These are phyloP conservation scores for Macaca mulatta DNA, from an alignment of 2,113 vertebrate genomes.

Conservation along the genomic window DNA sequence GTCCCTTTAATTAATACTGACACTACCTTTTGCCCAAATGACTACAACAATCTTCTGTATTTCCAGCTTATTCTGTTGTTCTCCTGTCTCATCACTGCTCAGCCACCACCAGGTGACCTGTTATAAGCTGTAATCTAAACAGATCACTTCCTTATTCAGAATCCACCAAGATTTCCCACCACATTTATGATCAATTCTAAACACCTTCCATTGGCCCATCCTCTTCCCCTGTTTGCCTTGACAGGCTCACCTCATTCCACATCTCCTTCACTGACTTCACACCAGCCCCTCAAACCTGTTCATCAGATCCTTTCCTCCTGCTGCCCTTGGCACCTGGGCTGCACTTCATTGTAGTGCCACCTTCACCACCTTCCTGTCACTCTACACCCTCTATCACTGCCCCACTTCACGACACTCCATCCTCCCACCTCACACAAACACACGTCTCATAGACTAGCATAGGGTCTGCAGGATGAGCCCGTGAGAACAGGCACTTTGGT, in stretches of 20 bases:
- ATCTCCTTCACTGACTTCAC: neutral
- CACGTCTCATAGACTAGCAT: rapidly evolving
- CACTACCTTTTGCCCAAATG: neutral
- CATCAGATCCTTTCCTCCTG: neutral
- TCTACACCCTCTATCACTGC: rapidly evolving
- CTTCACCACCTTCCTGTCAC: neutral
- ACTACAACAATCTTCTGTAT: neutral
- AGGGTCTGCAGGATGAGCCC: rapidly evolving
- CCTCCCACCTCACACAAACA: neutral
- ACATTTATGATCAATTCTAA: neutral
- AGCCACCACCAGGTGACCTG: neutral
- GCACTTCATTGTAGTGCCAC: neutral
- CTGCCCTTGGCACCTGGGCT: neutral
- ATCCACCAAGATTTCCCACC: neutral
- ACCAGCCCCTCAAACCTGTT: neutral
- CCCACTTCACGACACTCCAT: neutral
- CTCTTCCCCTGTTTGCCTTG: neutral
- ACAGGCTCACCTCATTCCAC: neutral
- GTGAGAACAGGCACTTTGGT: neutral
- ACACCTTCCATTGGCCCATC: no score
- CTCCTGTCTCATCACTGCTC: neutral
- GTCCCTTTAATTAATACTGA: neutral
- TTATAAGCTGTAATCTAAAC: neutral
- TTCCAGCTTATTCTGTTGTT: neutral
- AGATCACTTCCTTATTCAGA: neutral